A percentile compares a stretch with the other conserved stretches of the same genome.
Evolutionary conservation across 2,113 vertebrate species (phyloP).

Genomic region (mouse (Mus musculus)): DNA sequence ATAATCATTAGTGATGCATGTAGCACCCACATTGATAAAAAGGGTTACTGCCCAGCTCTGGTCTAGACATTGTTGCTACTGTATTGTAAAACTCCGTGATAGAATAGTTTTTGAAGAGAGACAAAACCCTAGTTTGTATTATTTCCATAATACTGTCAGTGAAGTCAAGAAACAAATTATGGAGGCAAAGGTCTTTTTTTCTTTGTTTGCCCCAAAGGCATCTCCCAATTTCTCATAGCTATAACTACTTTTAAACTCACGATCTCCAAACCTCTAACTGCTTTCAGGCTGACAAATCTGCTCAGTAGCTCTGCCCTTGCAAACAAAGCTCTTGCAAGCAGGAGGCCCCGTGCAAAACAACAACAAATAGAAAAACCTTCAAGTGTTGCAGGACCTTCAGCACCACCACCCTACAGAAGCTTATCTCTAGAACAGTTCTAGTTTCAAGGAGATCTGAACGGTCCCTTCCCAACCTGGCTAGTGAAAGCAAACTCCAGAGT

Average conservation of each 20-base stretch:
- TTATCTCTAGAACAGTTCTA: background rate
- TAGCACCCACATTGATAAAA: background rate
- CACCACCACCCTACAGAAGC: background rate
- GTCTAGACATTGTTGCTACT: background rate
- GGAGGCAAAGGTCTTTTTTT: background rate
- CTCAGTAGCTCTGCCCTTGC: background rate
- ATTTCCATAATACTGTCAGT: background rate
- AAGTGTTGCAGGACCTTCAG: background rate
- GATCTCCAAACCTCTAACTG: background rate
- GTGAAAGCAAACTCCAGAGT: background rate
- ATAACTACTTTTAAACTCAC: background rate
- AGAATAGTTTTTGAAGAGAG: background rate
- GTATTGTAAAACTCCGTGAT: background rate
- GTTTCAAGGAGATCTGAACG: background rate
- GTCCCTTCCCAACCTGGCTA: background rate
- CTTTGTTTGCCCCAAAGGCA: background rate
- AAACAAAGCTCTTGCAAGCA: conserved; percentile 60
- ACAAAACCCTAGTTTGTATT: background rate
- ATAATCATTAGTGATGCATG: conserved; percentile 1
- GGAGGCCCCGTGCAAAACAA: background rate
- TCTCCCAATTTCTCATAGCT: background rate
- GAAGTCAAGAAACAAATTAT: background rate
- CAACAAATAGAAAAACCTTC: background rate
- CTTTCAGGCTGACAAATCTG: conserved; percentile 3
- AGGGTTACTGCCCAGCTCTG: background rate